Percentiles rank a stretch among this genome's conserved stretches.
phyloP scores from a whole-genome alignment of 2,113 vertebrate species.

The Erythrocercus mccallii region DNA sequence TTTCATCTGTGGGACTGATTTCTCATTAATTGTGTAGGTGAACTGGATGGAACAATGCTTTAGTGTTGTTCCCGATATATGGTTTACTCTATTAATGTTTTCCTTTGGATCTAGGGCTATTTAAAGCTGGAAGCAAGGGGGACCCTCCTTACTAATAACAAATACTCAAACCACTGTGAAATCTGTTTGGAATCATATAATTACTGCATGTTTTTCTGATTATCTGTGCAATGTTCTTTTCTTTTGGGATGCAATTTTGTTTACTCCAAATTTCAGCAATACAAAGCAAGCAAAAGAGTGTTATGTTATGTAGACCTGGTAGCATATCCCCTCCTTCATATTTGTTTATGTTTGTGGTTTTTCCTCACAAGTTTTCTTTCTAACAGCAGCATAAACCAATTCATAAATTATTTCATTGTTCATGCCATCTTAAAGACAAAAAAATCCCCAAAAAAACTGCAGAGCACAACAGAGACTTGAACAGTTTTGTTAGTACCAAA shows the following conservation, averaged over 20 bases:
- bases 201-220: slow-evolving; percentile 34
- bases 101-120: background rate
- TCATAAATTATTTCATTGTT: background rate
- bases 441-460: background rate
- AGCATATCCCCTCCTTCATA: rapidly evolving
- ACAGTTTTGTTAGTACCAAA: background rate
- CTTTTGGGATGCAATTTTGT: background rate
- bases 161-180: background rate
- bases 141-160: slow-evolving; percentile 20
- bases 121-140: background rate
- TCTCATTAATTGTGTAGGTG: background rate
- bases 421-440: background rate
- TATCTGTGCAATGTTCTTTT: background rate
- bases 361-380: background rate
- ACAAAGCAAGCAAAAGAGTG: background rate
- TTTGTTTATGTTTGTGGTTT: background rate
- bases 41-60: background rate
- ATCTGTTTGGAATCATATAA: slow-evolving; percentile 3
- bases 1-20: slow-evolving; percentile 4
- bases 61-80: background rate
- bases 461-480: background rate
- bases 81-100: background rate
- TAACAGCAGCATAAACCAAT: background rate
- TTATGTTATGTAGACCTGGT: background rate
- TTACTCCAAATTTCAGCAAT: background rate